phyloP scores from a whole-genome alignment of 1,140 invertebrate genomes.

The Alviniconcha marisindica region DNA sequence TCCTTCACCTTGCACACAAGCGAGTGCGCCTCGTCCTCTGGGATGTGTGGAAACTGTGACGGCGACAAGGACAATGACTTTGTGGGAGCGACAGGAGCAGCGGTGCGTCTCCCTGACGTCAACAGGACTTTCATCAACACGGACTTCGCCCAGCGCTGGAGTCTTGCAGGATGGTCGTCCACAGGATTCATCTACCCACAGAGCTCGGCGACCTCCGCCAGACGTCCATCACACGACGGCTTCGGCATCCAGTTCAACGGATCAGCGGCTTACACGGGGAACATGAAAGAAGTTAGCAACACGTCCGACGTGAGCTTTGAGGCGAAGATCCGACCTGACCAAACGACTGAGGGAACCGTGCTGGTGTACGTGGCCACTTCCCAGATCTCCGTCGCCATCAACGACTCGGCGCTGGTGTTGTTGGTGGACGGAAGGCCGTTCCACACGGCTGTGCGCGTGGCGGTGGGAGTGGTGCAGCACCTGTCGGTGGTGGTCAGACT shows the following conservation, averaged over 20 bases:
- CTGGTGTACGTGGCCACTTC: slow-evolving; percentile 34
- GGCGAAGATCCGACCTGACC: slow-evolving; percentile 13
- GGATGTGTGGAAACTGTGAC: slow-evolving; percentile 57
- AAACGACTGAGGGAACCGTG: slow-evolving; percentile 28
- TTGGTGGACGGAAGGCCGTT: slow-evolving; percentile 17
- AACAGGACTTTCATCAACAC: slow-evolving; percentile 44
- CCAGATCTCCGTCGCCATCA: slow-evolving; percentile 41
- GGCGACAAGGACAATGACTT: slow-evolving; percentile 54
- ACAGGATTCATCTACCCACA: slow-evolving; percentile 49
- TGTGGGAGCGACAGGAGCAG: slow-evolving; percentile 12
- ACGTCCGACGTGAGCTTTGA: slow-evolving; percentile 30
- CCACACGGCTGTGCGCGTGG: not conserved
- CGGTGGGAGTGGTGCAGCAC: slow-evolving; percentile 21
- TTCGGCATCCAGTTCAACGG: slow-evolving; percentile 47
- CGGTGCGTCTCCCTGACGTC: slow-evolving; percentile 40
- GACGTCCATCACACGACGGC: slow-evolving; percentile 31
- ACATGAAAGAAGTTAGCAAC: slow-evolving; percentile 29
- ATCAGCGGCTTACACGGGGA: slow-evolving; percentile 44
- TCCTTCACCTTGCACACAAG: slow-evolving; percentile 33
- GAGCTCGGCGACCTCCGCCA: not conserved
- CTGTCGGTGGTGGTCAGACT: slow-evolving; percentile 1
- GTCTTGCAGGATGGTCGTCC: not conserved
- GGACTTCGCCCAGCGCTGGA: slow-evolving; percentile 44
- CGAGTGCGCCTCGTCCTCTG: slow-evolving; percentile 33
- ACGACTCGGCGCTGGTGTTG: slow-evolving; percentile 31